phyloP scores from a whole-genome alignment of 2,113 vertebrate species.

The Jacana jacana region DNA sequence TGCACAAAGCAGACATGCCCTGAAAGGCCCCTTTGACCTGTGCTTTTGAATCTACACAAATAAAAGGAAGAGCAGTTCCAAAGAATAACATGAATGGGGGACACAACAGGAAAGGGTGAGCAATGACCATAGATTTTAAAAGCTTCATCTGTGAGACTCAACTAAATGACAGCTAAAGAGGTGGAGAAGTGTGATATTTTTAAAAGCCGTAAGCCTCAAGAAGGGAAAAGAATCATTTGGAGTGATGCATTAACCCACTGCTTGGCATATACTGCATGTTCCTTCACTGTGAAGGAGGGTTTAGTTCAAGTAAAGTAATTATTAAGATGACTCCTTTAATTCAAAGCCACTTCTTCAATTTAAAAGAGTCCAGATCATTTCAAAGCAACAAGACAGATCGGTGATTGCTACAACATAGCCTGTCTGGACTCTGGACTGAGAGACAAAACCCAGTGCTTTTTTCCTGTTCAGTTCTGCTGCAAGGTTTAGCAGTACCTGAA shows the following conservation, averaged over 20 bases:
- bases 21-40: constrained; percentile 9
- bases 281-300: neutral
- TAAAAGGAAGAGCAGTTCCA: neutral
- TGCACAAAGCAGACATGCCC: neutral
- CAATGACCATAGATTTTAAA: neutral
- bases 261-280: neutral
- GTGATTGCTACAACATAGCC: neutral
- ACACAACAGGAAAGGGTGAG: neutral
- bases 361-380: neutral
- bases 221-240: neutral
- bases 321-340: neutral
- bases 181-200: neutral
- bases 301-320: neutral
- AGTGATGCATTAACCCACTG: neutral
- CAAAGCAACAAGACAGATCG: neutral
- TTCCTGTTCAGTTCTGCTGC: neutral
- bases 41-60: neutral
- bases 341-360: neutral
- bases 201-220: neutral
- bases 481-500: neutral
- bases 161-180: neutral
- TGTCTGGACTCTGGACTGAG: neutral
- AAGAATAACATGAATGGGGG: neutral
- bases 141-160: neutral
- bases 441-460: neutral